phyloP scores from a whole-genome alignment of 2,797 vertebrate genomes.

The Oophaga sylvatica region DNA sequence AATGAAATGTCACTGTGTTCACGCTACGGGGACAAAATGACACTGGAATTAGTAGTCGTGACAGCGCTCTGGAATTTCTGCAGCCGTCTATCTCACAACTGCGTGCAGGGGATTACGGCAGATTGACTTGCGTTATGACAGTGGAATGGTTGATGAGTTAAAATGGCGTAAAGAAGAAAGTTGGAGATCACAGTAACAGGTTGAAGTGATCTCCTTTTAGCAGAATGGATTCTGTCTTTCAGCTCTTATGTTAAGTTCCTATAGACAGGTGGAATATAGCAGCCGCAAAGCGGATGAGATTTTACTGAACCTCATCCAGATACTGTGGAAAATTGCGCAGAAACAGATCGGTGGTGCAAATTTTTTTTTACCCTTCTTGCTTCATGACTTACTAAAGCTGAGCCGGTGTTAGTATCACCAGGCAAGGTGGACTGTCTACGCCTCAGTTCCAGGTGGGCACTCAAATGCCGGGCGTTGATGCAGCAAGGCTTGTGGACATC shows the following conservation, averaged over 20 bases:
- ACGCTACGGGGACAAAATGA: slow-evolving; percentile 43
- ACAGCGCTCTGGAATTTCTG: slow-evolving; percentile 18
- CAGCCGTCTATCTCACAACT: slow-evolving; percentile 30
- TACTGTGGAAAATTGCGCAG: no score
- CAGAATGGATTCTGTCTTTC: background rate
- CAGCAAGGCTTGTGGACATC: no score
- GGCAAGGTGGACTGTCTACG: no score
- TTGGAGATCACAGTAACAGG: background rate
- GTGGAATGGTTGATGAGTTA: slow-evolving; percentile 32
- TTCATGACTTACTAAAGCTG: no score
- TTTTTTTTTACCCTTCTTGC: no score
- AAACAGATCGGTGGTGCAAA: no score
- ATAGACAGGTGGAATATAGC: no score
- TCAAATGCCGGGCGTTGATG: no score
- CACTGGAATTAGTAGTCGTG: slow-evolving; percentile 42
- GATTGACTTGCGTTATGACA: slow-evolving; percentile 16
- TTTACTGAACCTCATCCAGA: no score
- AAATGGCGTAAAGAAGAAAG: background rate
- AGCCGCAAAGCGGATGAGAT: no score
- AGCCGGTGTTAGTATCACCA: no score
- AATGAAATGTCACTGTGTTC: slow-evolving; percentile 53
- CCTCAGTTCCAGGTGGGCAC: no score
- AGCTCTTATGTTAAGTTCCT: background rate
- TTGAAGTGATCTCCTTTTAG: background rate
- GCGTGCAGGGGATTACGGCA: slow-evolving; percentile 8